These are phyloP conservation scores for Elmis aenea DNA, from an alignment of 2,888 invertebrate species.

Conservation along the genomic window DNA sequence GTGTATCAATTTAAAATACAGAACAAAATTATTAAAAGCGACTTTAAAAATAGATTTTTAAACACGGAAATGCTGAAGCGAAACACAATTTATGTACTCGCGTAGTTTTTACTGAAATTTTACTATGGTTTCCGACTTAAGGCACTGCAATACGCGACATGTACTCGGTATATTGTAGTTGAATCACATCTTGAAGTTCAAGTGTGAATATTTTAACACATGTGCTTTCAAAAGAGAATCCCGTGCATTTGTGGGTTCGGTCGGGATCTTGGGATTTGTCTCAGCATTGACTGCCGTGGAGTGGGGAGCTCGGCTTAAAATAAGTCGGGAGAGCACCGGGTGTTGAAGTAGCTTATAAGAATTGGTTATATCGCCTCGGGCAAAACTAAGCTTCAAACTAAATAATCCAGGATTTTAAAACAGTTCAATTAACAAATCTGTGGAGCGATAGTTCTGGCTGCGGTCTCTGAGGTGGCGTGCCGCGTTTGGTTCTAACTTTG, in stretches of 20 bases:
- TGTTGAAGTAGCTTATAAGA: conserved; percentile 14
- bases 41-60: conserved; percentile 3
- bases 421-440: too few relatives aligned
- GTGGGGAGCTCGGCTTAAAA: conserved; percentile 35
- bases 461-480: too few relatives aligned
- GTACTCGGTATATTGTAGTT: conserved; percentile 4
- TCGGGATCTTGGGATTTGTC: conserved; percentile 14
- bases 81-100: not conserved
- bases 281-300: conserved; percentile 10
- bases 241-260: conserved; percentile 13
- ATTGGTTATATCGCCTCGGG: conserved; percentile 8
- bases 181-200: conserved; percentile 9
- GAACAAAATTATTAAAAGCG: conserved; percentile 3
- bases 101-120: too few relatives aligned
- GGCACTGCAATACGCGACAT: conserved; percentile 5
- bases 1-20: too few relatives aligned
- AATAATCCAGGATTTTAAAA: too few relatives aligned
- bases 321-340: conserved; percentile 34
- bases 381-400: too few relatives aligned
- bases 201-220: conserved; percentile 7
- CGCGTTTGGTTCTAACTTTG: too few relatives aligned
- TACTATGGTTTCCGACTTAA: too few relatives aligned
- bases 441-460: too few relatives aligned
- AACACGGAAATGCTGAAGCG: conserved; percentile 1
- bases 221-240: conserved; percentile 4